These are phyloP conservation scores for Peromyscus melanophrys DNA, from an alignment of 2,797 vertebrate species.

Conservation along the genomic window DNA sequence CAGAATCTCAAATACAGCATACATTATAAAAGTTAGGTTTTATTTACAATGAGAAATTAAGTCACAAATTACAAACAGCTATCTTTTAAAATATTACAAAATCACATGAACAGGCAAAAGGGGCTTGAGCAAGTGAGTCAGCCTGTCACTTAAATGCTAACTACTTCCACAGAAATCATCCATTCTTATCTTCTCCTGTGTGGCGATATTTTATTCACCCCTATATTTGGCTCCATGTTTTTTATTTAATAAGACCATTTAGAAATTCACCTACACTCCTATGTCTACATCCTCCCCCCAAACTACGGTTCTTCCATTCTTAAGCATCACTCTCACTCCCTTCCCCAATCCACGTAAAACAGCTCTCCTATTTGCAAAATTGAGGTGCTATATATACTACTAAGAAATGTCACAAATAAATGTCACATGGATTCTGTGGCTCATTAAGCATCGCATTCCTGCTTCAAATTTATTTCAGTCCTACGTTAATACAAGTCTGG, in stretches of 20 bases:
- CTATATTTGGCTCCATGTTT: no score
- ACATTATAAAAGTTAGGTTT: constrained; percentile 38
- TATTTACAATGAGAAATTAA: constrained; percentile 31
- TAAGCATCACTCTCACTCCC: not conserved
- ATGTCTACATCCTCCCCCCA: not conserved
- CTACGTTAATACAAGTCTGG: constrained; percentile 68
- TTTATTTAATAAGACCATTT: no score
- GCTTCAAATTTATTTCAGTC: constrained; percentile 77
- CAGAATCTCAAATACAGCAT: not conserved
- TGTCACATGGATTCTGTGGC: constrained; percentile 65
- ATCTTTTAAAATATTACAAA: constrained; percentile 66
- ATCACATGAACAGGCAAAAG: not conserved
- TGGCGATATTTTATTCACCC: not conserved
- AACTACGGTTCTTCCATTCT: not conserved
- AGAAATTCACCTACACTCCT: not conserved
- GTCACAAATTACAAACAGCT: constrained; percentile 6
- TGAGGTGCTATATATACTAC: constrained; percentile 78
- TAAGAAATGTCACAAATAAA: constrained; percentile 80
- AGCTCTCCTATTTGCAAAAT: constrained; percentile 69
- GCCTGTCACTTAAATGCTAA: not conserved
- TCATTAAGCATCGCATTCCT: constrained; percentile 66
- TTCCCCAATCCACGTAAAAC: constrained; percentile 24
- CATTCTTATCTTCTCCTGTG: not conserved
- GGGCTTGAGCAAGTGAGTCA: not conserved
- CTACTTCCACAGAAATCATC: constrained; percentile 18